These are phyloP conservation scores for Calephelis nemesis DNA, from an alignment of 1,140 invertebrate species.

Conservation along the genomic window DNA sequence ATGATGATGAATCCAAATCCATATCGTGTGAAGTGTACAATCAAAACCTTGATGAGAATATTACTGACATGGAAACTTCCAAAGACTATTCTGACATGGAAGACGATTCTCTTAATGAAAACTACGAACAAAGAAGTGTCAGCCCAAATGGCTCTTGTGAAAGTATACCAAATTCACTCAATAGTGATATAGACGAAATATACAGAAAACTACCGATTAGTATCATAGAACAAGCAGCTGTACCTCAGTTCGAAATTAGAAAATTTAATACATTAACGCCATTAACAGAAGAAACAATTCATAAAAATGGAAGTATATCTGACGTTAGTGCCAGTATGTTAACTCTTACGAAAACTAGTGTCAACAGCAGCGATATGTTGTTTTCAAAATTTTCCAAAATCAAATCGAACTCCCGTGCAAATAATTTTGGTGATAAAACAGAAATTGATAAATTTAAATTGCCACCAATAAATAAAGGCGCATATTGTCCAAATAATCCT, in stretches of 20 bases:
- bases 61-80: constrained; percentile 40
- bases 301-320: constrained; percentile 42
- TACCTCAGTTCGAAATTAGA: constrained; percentile 33
- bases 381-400: constrained; percentile 7
- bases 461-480: constrained; percentile 50
- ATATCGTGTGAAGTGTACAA: constrained; percentile 30
- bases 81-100: constrained; percentile 53
- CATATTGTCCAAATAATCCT: constrained; percentile 41
- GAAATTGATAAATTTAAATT: constrained; percentile 43
- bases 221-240: constrained; percentile 29
- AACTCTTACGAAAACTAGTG: not conserved
- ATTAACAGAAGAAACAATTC: constrained; percentile 58
- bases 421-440: not conserved
- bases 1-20: constrained; percentile 41
- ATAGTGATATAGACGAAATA: constrained; percentile 54
- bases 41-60: constrained; percentile 35
- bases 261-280: constrained; percentile 48
- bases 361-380: not conserved
- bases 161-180: constrained; percentile 47
- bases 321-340: constrained; percentile 40
- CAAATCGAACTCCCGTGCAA: not conserved
- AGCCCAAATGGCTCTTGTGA: constrained; percentile 37
- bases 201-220: constrained; percentile 50
- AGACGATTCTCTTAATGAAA: constrained; percentile 59
- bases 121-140: constrained; percentile 31